Conservation (phyloP, 2,888 invertebrate species). For the Lydus trimaculatus region DNA sequence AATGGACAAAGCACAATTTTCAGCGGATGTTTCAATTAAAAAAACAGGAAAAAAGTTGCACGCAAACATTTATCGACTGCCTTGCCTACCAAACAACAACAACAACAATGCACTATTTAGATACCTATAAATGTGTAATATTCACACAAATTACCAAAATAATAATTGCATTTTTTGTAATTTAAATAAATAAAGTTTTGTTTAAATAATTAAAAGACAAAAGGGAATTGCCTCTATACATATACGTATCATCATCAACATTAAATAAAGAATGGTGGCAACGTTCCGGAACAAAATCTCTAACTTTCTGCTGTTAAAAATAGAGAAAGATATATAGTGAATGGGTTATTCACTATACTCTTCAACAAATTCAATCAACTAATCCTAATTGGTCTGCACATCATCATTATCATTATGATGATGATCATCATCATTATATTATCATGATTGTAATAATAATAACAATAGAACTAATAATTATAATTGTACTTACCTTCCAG, state of each 20-base stretch:
- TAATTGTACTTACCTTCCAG: conserved; percentile 79
- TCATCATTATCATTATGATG: background rate
- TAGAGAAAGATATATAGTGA: background rate
- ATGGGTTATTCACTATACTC: conserved; percentile 26
- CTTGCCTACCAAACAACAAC: background rate
- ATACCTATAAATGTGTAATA: background rate
- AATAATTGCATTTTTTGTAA: background rate
- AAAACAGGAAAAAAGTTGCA: background rate
- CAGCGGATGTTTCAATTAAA: conserved; percentile 21
- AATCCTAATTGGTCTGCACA: background rate
- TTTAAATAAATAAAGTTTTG: conserved; percentile 1
- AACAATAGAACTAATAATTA: background rate
- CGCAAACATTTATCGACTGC: conserved; percentile 3
- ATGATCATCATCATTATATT: background rate
- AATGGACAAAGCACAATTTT: conserved; percentile 28
- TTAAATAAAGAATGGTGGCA: conserved; percentile 26
- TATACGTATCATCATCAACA: conserved; percentile 10
- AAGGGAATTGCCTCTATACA: conserved; percentile 18
- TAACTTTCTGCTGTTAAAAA: conserved; percentile 11
- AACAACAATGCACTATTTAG: background rate
- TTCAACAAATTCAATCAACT: conserved; percentile 25
- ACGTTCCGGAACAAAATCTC: conserved; percentile 31
- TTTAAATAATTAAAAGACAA: background rate
- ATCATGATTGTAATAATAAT: background rate
- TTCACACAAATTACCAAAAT: background rate